Conservation (phyloP, 2,888 invertebrate species). For the Eupithecia subfuscata region DNA sequence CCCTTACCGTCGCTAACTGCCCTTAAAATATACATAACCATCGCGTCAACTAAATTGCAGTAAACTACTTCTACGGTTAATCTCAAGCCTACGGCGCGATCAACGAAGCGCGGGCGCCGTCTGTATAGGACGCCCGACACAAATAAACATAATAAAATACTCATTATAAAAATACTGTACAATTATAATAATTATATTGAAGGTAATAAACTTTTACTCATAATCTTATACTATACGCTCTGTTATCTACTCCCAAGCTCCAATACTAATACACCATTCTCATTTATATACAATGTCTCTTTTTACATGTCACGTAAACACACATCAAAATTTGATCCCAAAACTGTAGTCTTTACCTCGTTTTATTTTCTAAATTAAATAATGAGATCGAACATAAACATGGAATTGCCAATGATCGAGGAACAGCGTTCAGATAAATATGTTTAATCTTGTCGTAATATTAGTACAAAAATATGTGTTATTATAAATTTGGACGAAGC, state of each 20-base stretch:
- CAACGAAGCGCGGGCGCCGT: neutral
- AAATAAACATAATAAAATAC: conserved; percentile 74
- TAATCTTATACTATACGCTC: conserved; percentile 73
- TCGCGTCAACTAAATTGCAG: conserved; percentile 76
- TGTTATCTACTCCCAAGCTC: conserved; percentile 64
- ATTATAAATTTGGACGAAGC: conserved; percentile 64
- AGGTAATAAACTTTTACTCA: conserved; percentile 78
- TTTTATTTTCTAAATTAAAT: conserved; percentile 83
- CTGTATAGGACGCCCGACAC: conserved; percentile 49
- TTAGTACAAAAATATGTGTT: conserved; percentile 51
- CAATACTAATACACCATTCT: conserved; percentile 81
- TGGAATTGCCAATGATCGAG: conserved; percentile 71
- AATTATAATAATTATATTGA: conserved; percentile 79
- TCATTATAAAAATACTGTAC: conserved; percentile 83
- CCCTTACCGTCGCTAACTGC: conserved; percentile 73
- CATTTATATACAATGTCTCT: conserved; percentile 80
- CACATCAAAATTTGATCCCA: conserved; percentile 83
- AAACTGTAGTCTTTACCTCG: conserved; percentile 83
- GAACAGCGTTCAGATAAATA: conserved; percentile 55
- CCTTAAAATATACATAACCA: conserved; percentile 78
- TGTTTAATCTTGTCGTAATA: conserved; percentile 48
- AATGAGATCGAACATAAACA: conserved; percentile 83
- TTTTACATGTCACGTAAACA: conserved; percentile 81
- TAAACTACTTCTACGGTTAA: conserved; percentile 74
- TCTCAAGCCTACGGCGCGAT: conserved; percentile 64